phyloP scores from a whole-genome alignment of 2,888 invertebrate species.

The Idaea biselata region DNA sequence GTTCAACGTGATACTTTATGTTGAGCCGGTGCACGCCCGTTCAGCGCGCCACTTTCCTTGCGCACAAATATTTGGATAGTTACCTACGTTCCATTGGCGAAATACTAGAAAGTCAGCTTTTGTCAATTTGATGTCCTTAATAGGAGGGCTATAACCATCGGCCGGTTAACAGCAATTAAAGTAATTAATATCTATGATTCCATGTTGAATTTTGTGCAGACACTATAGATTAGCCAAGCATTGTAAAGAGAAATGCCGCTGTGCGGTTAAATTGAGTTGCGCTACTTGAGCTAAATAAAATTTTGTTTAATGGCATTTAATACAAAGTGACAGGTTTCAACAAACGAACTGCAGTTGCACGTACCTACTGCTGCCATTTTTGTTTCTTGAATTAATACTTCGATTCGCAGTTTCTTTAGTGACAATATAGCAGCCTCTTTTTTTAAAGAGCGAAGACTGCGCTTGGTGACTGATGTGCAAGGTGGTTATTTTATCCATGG shows the following conservation, averaged over 20 bases:
- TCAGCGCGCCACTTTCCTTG: conserved; percentile 75
- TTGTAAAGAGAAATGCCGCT: conserved; percentile 16
- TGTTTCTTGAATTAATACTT: neutral
- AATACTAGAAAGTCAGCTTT: conserved; percentile 33
- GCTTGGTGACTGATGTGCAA: neutral
- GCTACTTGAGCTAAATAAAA: neutral
- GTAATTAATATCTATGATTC: conserved; percentile 18
- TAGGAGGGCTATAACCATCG: conserved; percentile 29
- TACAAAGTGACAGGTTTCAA: neutral
- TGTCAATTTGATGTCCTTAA: conserved; percentile 33
- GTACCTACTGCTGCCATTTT: neutral
- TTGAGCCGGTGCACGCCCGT: conserved; percentile 55
- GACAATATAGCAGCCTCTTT: neutral
- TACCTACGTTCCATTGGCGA: conserved; percentile 31
- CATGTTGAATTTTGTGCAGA: conserved; percentile 26
- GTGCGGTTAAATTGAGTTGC: conserved; percentile 7
- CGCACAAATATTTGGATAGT: conserved; percentile 66
- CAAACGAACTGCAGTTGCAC: neutral
- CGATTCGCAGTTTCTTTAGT: neutral
- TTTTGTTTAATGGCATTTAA: neutral
- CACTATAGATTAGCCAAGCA: conserved; percentile 25
- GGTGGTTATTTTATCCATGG: conserved; percentile 15
- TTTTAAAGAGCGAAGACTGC: neutral
- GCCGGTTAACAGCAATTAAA: conserved; percentile 30
- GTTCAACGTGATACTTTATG: conserved; percentile 77